Base-by-base conservation (phyloP, 2,797 vertebrate species). In the Erethizon dorsatum region DNA sequence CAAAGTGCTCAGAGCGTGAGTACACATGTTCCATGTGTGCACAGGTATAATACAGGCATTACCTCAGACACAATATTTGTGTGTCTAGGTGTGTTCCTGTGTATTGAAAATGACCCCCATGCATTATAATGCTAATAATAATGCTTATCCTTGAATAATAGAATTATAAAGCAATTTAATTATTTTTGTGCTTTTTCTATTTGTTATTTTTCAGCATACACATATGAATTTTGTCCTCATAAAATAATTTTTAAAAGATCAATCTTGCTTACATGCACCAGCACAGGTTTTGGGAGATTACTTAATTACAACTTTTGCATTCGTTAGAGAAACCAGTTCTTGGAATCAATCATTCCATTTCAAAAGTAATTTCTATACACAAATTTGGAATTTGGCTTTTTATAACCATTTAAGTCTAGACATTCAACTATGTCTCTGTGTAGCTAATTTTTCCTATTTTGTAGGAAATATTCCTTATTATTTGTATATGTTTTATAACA, bases 401-500 rank as follows among this genome's bases (percentile, higher is more conserved):
- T 71, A 77, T 84, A 37, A 88, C 31, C 63, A 59, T 18, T 82
- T 24, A 92, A 87, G 20, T 56, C 20, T 84, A 86, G 24, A 77
- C 17, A 93, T n/a, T 54, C 45, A 92, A 67, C 78, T 6, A 67
- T 75, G 18, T 26, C 15, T 88, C 47, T 18, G 2, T 50, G 18
- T 24, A 93, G 6, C 45, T 89, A 41, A 28, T 45, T 28, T 73
- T 97, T 73, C 57, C 20, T 69, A 86, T 63, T 95, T 80, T 91
- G 7, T 33, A 94, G 20, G 33, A 94, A 94, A 85, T 26, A 96
- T 69, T 63, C 18, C 52, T 57, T 28, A 92, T 22, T 80, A 80
- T 83, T 56, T 31, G 1, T 24, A 45, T 65, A 52, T 1, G 28
- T 65, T 84, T 75, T 85, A 87, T 95, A 97, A 92, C 37, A 56